phyloP scores from a whole-genome alignment of 1,140 invertebrate species.

The Helicoverpa armigera region DNA sequence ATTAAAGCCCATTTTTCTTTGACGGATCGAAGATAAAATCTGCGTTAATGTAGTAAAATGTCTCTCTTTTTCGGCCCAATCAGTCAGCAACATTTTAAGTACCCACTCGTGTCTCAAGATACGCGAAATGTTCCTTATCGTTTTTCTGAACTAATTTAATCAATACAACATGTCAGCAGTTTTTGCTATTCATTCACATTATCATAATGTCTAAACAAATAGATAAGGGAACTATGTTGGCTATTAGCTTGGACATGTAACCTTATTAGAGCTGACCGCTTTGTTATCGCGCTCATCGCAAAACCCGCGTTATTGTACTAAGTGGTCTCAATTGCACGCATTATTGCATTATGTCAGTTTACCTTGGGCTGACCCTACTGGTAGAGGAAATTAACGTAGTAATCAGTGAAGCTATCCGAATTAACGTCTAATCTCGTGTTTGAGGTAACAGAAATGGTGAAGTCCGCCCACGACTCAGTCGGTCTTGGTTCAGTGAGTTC shows the following conservation, averaged over 20 bases:
- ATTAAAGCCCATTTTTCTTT: background rate
- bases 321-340: conserved; percentile 38
- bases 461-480: no score
- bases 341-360: conserved; percentile 32
- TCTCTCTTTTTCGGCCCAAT: no score
- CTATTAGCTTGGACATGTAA: conserved; percentile 26
- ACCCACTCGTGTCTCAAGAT: background rate
- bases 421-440: conserved; percentile 17
- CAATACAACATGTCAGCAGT: background rate
- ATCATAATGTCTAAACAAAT: conserved; percentile 19
- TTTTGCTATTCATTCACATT: background rate
- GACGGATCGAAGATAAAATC: no score
- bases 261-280: conserved; percentile 28
- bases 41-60: no score
- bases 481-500: background rate
- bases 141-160: background rate
- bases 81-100: background rate
- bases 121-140: background rate
- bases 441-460: background rate
- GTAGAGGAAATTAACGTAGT: conserved; percentile 22
- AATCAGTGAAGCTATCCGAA: conserved; percentile 15
- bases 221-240: conserved; percentile 23
- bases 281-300: conserved; percentile 26
- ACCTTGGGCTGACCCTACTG: conserved; percentile 28
- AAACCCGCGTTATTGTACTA: conserved; percentile 27